Percentiles rank a stretch among this genome's conserved stretches.
These are phyloP conservation scores for Dermolepida albohirtum DNA, from an alignment of 2,888 invertebrate species.

Conservation along the genomic window DNA sequence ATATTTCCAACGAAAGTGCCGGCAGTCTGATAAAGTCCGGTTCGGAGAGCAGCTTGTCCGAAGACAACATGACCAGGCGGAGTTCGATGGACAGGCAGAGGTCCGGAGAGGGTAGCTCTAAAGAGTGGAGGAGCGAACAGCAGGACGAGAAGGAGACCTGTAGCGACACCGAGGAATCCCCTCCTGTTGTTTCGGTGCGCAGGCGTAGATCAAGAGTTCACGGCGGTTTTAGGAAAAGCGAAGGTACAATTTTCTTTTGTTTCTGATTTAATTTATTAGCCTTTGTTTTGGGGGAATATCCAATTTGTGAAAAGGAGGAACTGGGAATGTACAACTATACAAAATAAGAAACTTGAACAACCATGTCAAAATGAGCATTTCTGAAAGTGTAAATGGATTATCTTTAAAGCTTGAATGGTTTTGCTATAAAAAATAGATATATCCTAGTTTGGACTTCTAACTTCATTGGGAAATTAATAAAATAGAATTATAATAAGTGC, in stretches of 20 bases:
- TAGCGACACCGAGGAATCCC: constrained; percentile 73
- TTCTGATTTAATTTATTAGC: too few relatives aligned
- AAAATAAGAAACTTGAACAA: too few relatives aligned
- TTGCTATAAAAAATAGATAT: too few relatives aligned
- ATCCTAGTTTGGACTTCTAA: too few relatives aligned
- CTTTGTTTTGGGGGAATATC: too few relatives aligned
- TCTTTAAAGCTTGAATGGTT: too few relatives aligned
- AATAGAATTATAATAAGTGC: too few relatives aligned
- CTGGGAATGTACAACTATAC: too few relatives aligned
- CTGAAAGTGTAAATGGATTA: too few relatives aligned
- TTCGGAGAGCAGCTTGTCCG: constrained; percentile 90
- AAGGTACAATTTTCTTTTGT: constrained; percentile 62
- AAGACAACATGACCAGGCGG: constrained; percentile 71
- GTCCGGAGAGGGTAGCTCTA: constrained; percentile 69
- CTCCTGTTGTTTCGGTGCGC: constrained; percentile 67
- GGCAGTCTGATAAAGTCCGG: constrained; percentile 79
- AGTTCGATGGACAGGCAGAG: constrained; percentile 51
- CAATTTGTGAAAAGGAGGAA: too few relatives aligned
- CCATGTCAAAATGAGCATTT: too few relatives aligned
- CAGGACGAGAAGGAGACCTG: constrained; percentile 80
- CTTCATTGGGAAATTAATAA: too few relatives aligned
- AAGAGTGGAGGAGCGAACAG: constrained; percentile 75
- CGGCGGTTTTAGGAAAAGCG: constrained; percentile 76
- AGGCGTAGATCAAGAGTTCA: constrained; percentile 75
- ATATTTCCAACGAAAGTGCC: constrained; percentile 69